Base-by-base conservation (phyloP, 2,113 vertebrate genomes). In the Muntiacus reevesi region DNA sequence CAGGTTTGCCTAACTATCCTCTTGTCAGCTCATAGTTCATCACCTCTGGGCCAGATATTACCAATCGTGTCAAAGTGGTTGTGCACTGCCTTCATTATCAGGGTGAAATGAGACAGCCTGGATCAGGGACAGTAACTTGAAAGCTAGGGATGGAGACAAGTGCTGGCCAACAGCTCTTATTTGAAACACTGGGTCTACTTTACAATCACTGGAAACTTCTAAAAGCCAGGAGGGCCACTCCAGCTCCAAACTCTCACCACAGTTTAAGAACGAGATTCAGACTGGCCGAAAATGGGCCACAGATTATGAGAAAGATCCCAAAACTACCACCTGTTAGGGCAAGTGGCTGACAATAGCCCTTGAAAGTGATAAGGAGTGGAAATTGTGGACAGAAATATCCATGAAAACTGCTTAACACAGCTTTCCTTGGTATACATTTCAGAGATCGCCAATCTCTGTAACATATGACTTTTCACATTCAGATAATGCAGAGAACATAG, bases 211-310 rank as follows among this genome's bases (percentile, higher is more conserved):
- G 36, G 62, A 64, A 94, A 93, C 23, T 76, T 94, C 55, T 92
- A 28, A 84, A 21, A 50, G n/a, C 4, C n/a, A n/a, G 87, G 30
- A 71, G 11, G 14, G 9, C 2, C 14, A 89, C 25, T 36, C 45
- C 50, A 84, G 59, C 81, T 90, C 84, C 84, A 96, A 59, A 89
- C 55, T 93, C 89, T 93, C 64, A 89, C 62, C 88, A 84, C 55
- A 60, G 33, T 90, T 40, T 90, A 74, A 91, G 30, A 71, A 28
- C 43, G 74, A 67, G n/a, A 84, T 85, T 27, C n/a, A 94, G 64
- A 17, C 11, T 15, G 45, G 93, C 76, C 93, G 83, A 85, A 16
- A 64, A 36, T 9, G 28, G 28, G 76, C 54, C 54, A 91, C 25
- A 40, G 59, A 82, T 47, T 67, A 89, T 9, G 4, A 6, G 59